phyloP scores from a whole-genome alignment of 2,888 invertebrate species.

The Linnaemya tessellans region DNA sequence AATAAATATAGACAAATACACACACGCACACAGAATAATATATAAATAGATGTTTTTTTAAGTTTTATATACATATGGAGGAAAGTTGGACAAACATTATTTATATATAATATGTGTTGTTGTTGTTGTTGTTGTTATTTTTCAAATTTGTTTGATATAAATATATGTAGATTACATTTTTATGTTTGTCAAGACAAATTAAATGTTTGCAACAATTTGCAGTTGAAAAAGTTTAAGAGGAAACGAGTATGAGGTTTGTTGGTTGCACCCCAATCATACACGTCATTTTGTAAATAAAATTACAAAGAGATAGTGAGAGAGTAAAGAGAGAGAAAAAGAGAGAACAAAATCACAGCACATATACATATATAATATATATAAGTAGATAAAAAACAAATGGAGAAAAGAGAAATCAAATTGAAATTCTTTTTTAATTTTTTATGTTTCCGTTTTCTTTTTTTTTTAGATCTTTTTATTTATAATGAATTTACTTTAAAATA shows the following conservation, averaged over 20 bases:
- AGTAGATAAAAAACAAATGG: slow-evolving; percentile 60
- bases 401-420: slow-evolving; percentile 71
- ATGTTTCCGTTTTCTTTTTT: slow-evolving; percentile 25
- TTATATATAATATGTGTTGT: slow-evolving; percentile 9
- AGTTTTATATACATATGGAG: slow-evolving; percentile 14
- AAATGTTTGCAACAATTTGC: slow-evolving; percentile 38
- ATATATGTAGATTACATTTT: slow-evolving; percentile 15
- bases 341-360: slow-evolving; percentile 70
- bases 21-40: slow-evolving; percentile 24
- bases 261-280: slow-evolving; percentile 50
- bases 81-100: slow-evolving; percentile 30
- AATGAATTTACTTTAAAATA: slow-evolving; percentile 32
- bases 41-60: background rate
- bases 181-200: slow-evolving; percentile 31
- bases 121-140: background rate
- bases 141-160: slow-evolving; percentile 1
- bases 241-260: slow-evolving; percentile 33
- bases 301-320: slow-evolving; percentile 45
- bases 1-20: slow-evolving; percentile 39
- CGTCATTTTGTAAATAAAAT: slow-evolving; percentile 38
- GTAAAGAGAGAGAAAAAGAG: slow-evolving; percentile 52
- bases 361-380: slow-evolving; percentile 7
- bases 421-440: slow-evolving; percentile 71
- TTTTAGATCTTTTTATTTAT: slow-evolving; percentile 39
- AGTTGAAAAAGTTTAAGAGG: slow-evolving; percentile 26